Base-by-base conservation (phyloP, 2,113 vertebrate species). In the Clarias magur region DNA sequence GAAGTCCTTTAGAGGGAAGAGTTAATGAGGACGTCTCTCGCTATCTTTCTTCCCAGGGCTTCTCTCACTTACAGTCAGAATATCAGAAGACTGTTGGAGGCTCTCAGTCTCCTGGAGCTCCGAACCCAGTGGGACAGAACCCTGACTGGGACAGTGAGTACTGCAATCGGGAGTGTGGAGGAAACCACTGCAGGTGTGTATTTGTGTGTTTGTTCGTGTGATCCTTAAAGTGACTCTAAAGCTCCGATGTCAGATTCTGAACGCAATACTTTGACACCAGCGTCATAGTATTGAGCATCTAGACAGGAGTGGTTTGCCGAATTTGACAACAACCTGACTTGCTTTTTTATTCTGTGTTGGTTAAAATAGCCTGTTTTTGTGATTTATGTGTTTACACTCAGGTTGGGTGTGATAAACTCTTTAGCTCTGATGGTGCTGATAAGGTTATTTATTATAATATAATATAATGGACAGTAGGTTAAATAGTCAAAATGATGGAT, bases 121-220 rank as follows among this genome's bases (percentile, higher is more conserved):
- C 97, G 15, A 98, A 96, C 90, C 94, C 96, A 12, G 92, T 96
- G 9, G 95, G 94, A 90, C 95, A 96, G 85, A 95, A 96, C 42
- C 95, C 93, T n/a, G 98, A 99, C 90, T 99, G 98, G 98, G 98
- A 99, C 92, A 94, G 80, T 91, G 97, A 98, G 88, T 99, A 97
- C 95, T 96, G 97, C 94, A 97, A 96, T 93, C 95, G 96, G 92
- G 98, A 99, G 94, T 99, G 98, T 85, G 96, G 98, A 92, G 95
- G 97, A 92, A 97, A 95, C 96, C 97, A 98, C 93, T 99, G 98
- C 97, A 98, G 97, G 98, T 97, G 48, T 25, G 87, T 68, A 53
- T 63, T 34, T 84, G 81, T 72, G 72, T 84, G n/a, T 85, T 38
- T 80, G 38, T 80, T 57, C 42, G 53, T 73, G 63, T 34, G 60